Percentiles rank a stretch among this genome's conserved stretches.
Conservation (phyloP, 1,140 invertebrate genomes). For the Pararge aegeria region DNA sequence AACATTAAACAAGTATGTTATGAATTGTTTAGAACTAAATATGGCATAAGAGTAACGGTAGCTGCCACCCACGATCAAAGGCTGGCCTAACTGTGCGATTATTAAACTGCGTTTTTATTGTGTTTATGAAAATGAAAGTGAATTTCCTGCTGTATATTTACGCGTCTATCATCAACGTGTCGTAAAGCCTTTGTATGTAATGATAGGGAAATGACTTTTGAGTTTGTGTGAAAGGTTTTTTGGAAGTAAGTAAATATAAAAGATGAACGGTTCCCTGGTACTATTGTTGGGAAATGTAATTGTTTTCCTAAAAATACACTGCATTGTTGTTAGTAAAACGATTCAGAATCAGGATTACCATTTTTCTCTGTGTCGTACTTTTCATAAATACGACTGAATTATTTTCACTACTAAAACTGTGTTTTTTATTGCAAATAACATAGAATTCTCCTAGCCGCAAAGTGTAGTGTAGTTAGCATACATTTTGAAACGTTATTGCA, state of each 20-base stretch:
- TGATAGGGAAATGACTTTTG: neutral
- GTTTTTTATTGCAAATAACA: too few species aligned
- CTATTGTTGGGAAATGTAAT: neutral
- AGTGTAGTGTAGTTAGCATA: too few species aligned
- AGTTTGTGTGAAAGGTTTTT: slow-evolving; percentile 1
- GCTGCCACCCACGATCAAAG: too few species aligned
- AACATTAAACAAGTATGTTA: too few species aligned
- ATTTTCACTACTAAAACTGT: too few species aligned
- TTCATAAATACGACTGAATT: too few species aligned
- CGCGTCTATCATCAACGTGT: neutral
- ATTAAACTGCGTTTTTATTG: neutral
- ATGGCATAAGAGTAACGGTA: too few species aligned
- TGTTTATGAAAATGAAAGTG: neutral
- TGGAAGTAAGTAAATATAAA: neutral
- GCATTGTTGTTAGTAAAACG: neutral
- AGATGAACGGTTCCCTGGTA: neutral
- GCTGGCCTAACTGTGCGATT: neutral
- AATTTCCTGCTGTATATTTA: neutral
- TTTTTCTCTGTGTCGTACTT: too few species aligned
- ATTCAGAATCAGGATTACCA: too few species aligned
- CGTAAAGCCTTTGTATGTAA: neutral
- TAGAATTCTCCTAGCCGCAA: too few species aligned
- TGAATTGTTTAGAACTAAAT: too few species aligned
- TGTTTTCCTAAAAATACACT: neutral
- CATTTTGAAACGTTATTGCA: too few species aligned